phyloP scores from a whole-genome alignment of 2,113 vertebrate genomes.

The Narcine bancroftii region DNA sequence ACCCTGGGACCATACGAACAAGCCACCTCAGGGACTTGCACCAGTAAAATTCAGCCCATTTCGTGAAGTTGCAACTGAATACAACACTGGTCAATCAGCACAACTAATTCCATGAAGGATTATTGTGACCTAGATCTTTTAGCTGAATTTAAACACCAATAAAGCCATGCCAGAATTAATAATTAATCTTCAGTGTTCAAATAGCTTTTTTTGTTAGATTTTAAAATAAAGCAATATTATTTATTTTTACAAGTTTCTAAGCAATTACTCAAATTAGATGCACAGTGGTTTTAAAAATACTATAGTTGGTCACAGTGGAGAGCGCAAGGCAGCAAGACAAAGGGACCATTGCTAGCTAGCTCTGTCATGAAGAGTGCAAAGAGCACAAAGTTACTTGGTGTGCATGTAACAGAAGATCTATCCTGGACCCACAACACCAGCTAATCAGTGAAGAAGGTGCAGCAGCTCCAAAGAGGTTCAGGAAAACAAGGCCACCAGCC shows the following conservation, averaged over 20 bases:
- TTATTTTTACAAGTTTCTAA: neutral
- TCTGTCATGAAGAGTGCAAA: too few relatives aligned
- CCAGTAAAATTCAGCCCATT: too few relatives aligned
- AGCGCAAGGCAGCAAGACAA: neutral
- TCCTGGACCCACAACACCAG: too few relatives aligned
- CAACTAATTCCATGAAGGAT: neutral
- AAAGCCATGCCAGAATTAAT: neutral
- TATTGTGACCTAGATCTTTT: neutral
- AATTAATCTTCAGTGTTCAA: neutral
- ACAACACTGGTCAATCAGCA: neutral
- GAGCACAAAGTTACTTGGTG: too few relatives aligned
- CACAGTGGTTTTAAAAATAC: neutral
- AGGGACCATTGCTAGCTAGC: too few relatives aligned
- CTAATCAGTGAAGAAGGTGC: too few relatives aligned
- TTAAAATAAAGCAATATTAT: neutral
- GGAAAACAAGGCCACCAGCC: too few relatives aligned
- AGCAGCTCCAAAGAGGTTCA: too few relatives aligned
- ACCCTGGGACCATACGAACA: too few relatives aligned
- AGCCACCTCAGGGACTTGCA: too few relatives aligned
- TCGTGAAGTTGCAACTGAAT: neutral
- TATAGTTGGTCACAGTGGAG: neutral
- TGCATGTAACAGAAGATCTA: too few relatives aligned
- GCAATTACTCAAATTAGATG: neutral
- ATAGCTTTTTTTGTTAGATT: neutral
- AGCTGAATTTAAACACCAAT: neutral